Evolutionary conservation across 2,888 invertebrate species (phyloP).

Genomic region (Napeogenes sylphis): DNA sequence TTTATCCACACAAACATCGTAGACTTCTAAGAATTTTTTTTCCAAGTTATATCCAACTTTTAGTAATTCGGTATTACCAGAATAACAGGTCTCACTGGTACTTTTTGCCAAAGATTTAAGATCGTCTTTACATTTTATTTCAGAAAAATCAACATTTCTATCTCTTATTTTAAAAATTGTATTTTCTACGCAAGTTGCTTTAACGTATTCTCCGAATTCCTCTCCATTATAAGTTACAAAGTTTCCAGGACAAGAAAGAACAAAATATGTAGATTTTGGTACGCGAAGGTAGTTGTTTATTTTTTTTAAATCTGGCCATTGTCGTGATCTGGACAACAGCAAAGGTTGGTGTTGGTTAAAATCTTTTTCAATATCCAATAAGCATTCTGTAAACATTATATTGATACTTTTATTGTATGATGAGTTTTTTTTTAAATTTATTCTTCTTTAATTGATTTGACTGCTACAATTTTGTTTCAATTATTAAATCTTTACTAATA

Average conservation of each 20-base stretch:
- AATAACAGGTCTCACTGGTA: constrained; percentile 35
- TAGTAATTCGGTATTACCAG: constrained; percentile 36
- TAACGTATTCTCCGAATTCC: constrained; percentile 17
- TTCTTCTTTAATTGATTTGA: background rate
- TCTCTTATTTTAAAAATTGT: constrained; percentile 36
- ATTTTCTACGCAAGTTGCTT: constrained; percentile 39
- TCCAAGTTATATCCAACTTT: constrained; percentile 39
- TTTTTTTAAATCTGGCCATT: constrained; percentile 28
- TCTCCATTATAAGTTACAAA: constrained; percentile 32
- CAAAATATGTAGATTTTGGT: constrained; percentile 32
- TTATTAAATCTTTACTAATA: no score
- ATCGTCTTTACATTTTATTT: constrained; percentile 43
- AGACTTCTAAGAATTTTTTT: constrained; percentile 36
- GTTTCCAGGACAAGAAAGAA: constrained; percentile 40
- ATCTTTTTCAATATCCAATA: constrained; percentile 38
- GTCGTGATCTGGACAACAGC: constrained; percentile 27
- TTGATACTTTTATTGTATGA: background rate
- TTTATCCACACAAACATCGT: constrained; percentile 46
- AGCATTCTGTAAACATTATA: constrained; percentile 46
- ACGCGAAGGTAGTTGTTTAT: constrained; percentile 37
- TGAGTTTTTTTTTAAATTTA: background rate
- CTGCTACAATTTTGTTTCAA: background rate
- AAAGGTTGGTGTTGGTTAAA: constrained; percentile 40
- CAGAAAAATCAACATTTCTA: constrained; percentile 34
- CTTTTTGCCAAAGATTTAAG: constrained; percentile 28